Evolutionary conservation across 2,888 invertebrate genomes (phyloP), one percentile per base, ranked within the genome.

Genomic region (Parnassius orleans): DNA sequence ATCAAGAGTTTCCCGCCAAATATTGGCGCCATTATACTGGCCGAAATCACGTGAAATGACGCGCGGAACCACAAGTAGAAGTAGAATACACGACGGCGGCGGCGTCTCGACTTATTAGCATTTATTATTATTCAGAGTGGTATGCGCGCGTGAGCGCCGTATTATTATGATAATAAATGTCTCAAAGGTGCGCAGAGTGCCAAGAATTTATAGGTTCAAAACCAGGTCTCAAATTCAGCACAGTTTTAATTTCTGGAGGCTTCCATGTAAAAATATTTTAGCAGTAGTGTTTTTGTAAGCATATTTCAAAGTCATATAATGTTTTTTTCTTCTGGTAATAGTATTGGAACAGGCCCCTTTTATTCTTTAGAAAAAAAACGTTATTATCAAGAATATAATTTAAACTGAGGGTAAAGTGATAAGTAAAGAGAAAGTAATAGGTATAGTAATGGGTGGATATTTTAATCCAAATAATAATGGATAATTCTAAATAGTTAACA

Each of bases 41-140:
- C 66, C 66, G 67, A 69, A 68, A 64, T 66, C 66, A 71, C 68
- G 68, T 66, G 66, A 69, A 71, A 71, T 71, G 72, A 69, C 69
- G 68, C 68, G 65, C 68, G 70, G 67, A 69, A 67, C 61, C 66
- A 33, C 33, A 33, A 33, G 33, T 33, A 65, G 69, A 33, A 33
- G 33, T 33, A 65, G 69, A 70, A 69, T 70, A 43, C 61, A 44
- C 61, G 54, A 11, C 57, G 63, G 43, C 57, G 19, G 65, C 58
- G 59, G 66, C 69, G 69, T 69, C 75, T 64, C 73, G 71, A 67
- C 66, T 72, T 75, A 78, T 80, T 79, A 75, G 72, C 68, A 75
- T 76, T 78, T 75, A 79, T 77, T 75, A 75, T 74, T 75, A 77
- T 77, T 71, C 70, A 70, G 64, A 63, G 65, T 69, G 62, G 51